Base-by-base conservation (phyloP, 1,140 invertebrate genomes). In the Drosophila kanapiae region DNA sequence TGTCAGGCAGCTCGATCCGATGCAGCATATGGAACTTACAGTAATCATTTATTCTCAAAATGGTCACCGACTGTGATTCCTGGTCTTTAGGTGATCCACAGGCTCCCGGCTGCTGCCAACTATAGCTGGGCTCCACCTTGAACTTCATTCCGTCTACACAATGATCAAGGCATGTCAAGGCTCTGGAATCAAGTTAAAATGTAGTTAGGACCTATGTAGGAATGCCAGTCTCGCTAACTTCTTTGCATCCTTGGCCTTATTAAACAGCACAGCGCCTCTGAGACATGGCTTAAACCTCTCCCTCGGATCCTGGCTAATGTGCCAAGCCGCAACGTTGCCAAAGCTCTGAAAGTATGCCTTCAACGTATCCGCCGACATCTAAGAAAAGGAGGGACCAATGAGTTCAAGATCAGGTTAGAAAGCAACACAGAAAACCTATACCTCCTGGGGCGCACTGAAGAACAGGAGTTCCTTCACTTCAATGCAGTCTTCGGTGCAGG, bases 61-160 rank as follows among this genome's bases (percentile, higher is more conserved):
- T 78, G 6, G 14, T 33, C 18, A 54, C 18, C 3, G 7, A 5
- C 11, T 27, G 6, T 16, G 35, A 4, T 16, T 37, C 4, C 18
- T 14, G 0, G 8, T 33, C 35, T 29, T 4, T 4, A 16, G 45
- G 11, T 1, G 43, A 23, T 10, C 43, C 49, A 43, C 65, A 59
- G 6, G 69, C 82, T 10, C 59, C 59, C 0, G 88, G 86, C 54
- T 91, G 88, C 57, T 75, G 64, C 88, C 88, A 91, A 35, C 86
- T 91, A 18, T 87, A 58, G 31, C 83, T 78, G 42, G 88, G 63
- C 11, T 70, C 31, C 0, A 79, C 72, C 4, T 38, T 13, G 4
- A 90, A 29, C 0, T 40, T 0, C 5, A 9, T 3, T 1, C 51
- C 47, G 8, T 60, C 49, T 10, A 61, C 16, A 49, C 59, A 11